Conservation (phyloP, 2,113 vertebrate species). For the Oceanodroma tethys region DNA sequence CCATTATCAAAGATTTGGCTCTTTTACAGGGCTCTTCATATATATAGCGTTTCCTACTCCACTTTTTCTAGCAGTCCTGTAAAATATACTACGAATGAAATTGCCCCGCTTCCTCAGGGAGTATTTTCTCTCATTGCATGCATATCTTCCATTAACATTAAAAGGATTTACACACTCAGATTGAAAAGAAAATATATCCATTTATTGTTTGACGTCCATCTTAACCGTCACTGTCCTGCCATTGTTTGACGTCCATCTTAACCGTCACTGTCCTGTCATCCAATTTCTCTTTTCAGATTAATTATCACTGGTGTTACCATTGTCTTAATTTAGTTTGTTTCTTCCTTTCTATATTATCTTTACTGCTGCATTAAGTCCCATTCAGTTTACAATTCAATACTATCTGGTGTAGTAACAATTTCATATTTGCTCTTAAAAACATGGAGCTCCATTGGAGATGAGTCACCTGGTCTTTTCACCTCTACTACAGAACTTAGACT, state of each 20-base stretch:
- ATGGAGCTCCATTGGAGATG: background rate
- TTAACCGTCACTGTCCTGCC: too few species aligned
- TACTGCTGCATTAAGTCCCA: background rate
- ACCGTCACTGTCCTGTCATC: background rate
- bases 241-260: background rate
- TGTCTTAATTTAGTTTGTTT: background rate
- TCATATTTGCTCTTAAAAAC: background rate
- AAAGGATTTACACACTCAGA: background rate
- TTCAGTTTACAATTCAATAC: background rate
- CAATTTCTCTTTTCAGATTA: background rate
- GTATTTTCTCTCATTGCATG: background rate
- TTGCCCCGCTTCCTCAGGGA: background rate
- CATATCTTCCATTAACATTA: background rate
- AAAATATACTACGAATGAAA: background rate
- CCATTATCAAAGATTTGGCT: slow-evolving; percentile 26
- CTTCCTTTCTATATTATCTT: background rate
- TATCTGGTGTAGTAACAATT: background rate
- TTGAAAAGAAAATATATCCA: background rate
- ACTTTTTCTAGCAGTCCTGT: background rate
- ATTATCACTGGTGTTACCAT: background rate
- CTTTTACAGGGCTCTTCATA: slow-evolving; percentile 18
- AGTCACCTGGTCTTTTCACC: background rate
- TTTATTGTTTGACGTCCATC: background rate
- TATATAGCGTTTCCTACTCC: background rate
- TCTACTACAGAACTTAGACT: background rate